Percentiles rank a stretch among this genome's conserved stretches.
Conservation (phyloP, 2,888 invertebrate genomes). For the Peribatodes rhomboidaria region DNA sequence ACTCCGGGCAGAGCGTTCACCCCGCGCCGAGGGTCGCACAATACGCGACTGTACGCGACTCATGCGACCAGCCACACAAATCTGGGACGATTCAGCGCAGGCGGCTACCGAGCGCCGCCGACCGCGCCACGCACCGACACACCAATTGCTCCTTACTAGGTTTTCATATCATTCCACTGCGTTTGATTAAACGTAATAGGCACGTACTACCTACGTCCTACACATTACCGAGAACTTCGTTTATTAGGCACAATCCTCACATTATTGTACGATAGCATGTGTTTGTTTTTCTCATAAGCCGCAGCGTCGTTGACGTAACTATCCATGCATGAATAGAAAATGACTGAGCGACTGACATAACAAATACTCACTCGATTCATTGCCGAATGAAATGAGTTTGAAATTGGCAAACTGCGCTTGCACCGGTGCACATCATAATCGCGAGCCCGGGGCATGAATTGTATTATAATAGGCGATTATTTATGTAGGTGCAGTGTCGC, state of each 20-base stretch:
- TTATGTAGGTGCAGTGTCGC: constrained; percentile 74
- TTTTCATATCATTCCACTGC: constrained; percentile 54
- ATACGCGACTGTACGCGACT: constrained; percentile 72
- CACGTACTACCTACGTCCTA: constrained; percentile 32
- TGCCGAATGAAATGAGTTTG: constrained; percentile 5
- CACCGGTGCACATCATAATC: constrained; percentile 43
- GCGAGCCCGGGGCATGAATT: constrained; percentile 45
- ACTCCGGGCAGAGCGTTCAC: constrained; percentile 83
- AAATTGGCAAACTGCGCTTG: constrained; percentile 21
- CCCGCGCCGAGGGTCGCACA: constrained; percentile 77
- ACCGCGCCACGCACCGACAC: constrained; percentile 49
- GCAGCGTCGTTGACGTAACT: constrained; percentile 42
- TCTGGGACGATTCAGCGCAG: constrained; percentile 62
- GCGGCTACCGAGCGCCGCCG: constrained; percentile 39
- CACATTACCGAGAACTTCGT: constrained; percentile 35
- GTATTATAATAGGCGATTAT: constrained; percentile 66
- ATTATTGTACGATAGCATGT: constrained; percentile 43
- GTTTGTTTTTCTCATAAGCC: constrained; percentile 40
- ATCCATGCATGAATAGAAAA: constrained; percentile 35
- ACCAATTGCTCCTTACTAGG: constrained; percentile 57
- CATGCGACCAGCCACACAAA: constrained; percentile 67
- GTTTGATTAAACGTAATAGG: constrained; percentile 29
- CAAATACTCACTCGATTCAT: constrained; percentile 10
- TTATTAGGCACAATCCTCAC: constrained; percentile 35
- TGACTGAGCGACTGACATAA: constrained; percentile 39